A percentile compares a stretch with the other conserved stretches of the same genome.
Conservation (phyloP, 2,888 invertebrate species). For the Campaea margaritaria region DNA sequence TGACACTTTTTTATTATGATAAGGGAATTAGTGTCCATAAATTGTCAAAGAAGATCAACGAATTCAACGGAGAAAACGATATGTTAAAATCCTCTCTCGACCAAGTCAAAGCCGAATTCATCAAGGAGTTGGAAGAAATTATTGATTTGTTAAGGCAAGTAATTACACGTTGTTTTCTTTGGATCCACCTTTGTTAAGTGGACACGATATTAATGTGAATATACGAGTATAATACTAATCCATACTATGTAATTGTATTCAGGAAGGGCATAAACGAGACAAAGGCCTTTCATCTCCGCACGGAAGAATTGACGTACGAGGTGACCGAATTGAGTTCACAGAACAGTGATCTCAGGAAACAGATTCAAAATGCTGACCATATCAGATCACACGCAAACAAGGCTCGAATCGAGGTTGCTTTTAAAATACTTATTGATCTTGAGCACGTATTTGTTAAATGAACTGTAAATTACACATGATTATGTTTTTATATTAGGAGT, state of each 20-base stretch:
- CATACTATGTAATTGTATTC: conserved; percentile 33
- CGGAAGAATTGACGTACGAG: conserved; percentile 63
- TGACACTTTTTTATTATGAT: conserved; percentile 2
- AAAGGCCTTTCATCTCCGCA: conserved; percentile 60
- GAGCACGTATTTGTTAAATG: too few species aligned
- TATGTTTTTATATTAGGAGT: conserved; percentile 54
- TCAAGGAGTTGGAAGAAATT: conserved; percentile 60
- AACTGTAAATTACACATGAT: neutral
- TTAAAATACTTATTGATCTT: neutral
- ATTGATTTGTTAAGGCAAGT: conserved; percentile 64
- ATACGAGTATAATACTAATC: neutral
- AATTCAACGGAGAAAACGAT: conserved; percentile 71
- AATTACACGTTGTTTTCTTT: neutral
- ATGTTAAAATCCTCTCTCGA: conserved; percentile 62
- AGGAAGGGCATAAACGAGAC: conserved; percentile 68
- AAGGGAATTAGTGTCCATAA: conserved; percentile 60
- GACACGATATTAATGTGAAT: too few species aligned
- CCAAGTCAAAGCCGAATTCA: conserved; percentile 62
- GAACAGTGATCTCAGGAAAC: conserved; percentile 68
- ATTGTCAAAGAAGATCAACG: conserved; percentile 67
- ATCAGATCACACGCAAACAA: conserved; percentile 56
- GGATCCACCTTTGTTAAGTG: too few species aligned
- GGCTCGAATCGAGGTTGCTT: conserved; percentile 61
- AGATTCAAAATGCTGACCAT: conserved; percentile 59
- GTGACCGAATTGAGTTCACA: conserved; percentile 64